Evolutionary conservation across 2,113 vertebrate genomes (phyloP).

Genomic region (Naja naja): DNA sequence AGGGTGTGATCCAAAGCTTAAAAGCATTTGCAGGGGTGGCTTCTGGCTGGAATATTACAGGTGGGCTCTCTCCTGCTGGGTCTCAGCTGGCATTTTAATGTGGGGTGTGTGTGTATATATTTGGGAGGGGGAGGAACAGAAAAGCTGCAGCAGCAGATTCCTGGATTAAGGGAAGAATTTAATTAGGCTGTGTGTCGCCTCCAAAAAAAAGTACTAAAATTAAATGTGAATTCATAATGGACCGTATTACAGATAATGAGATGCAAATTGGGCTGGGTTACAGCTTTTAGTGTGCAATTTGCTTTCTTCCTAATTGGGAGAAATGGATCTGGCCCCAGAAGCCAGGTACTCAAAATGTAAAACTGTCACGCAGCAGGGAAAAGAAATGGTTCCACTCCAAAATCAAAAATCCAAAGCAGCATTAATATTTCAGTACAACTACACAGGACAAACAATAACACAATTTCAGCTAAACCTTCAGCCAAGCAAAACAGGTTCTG

Average conservation of each 20-base stretch:
- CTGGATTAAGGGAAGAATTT: conserved; percentile 45
- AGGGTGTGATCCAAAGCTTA: background rate
- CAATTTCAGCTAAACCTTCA: background rate
- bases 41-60: background rate
- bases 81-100: background rate
- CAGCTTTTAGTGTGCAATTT: conserved; percentile 36
- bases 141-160: conserved; percentile 45
- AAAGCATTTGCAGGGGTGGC: background rate
- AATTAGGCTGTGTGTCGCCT: conserved; percentile 56
- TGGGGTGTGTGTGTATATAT: background rate
- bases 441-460: background rate
- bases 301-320: conserved; percentile 50
- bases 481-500: background rate
- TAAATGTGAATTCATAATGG: conserved; percentile 55
- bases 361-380: conserved; percentile 10
- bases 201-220: conserved; percentile 54
- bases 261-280: conserved; percentile 56
- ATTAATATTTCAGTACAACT: background rate
- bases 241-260: conserved; percentile 58
- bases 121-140: background rate
- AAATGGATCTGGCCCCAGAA: conserved; percentile 54
- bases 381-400: conserved; percentile 6
- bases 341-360: conserved; percentile 13
- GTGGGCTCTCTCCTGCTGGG: background rate
- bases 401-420: background rate